Evolutionary conservation across 2,113 vertebrate species (phyloP).

Genomic region (Panurus biarmicus): DNA sequence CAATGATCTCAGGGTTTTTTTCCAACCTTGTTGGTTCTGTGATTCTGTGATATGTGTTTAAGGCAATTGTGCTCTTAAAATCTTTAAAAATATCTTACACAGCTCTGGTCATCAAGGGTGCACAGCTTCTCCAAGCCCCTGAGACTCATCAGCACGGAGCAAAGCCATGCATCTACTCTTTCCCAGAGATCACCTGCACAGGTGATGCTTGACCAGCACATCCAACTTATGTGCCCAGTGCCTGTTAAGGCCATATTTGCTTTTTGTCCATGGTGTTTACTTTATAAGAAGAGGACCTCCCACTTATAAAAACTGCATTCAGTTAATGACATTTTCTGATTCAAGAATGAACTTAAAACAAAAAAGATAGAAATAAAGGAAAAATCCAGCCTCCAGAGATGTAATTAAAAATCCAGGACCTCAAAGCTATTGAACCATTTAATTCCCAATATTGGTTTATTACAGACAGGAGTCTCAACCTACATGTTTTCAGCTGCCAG

Average conservation of each 20-base stretch:
- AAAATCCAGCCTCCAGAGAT: background rate
- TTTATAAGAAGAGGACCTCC: background rate
- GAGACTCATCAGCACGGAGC: background rate
- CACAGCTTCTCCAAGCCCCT: background rate
- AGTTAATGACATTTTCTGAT: background rate
- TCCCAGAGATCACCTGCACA: background rate
- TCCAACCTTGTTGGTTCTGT: background rate
- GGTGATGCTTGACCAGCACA: background rate
- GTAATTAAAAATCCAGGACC: background rate
- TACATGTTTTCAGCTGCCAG: background rate
- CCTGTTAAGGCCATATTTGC: background rate
- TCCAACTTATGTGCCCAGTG: background rate
- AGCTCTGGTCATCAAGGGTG: background rate
- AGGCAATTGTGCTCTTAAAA: background rate
- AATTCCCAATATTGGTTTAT: background rate
- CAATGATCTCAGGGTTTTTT: background rate
- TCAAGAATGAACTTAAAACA: background rate
- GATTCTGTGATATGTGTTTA: background rate
- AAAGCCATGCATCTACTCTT: background rate
- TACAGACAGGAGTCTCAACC: background rate
- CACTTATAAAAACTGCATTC: background rate
- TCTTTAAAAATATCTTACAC: background rate
- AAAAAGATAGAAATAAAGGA: background rate
- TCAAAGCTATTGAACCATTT: background rate
- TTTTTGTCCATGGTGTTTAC: background rate